phyloP scores from a whole-genome alignment of 2,888 invertebrate genomes.

The Xanthia togata region DNA sequence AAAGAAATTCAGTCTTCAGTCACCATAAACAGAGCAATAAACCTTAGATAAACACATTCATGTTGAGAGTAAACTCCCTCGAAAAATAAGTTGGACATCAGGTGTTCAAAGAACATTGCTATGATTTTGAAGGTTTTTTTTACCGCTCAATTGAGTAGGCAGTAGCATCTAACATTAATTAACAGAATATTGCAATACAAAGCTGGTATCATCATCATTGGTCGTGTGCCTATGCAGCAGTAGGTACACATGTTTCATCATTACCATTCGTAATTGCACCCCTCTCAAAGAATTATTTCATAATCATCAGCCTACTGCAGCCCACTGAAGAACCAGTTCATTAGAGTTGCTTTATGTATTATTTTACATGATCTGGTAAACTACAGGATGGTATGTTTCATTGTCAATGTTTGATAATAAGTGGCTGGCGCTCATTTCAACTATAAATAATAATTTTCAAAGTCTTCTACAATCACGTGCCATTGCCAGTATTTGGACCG shows the following conservation, averaged over 20 bases:
- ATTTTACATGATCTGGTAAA: not conserved
- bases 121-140: conserved; percentile 4
- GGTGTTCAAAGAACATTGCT: conserved; percentile 14
- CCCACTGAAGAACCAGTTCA: not conserved
- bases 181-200: conserved; percentile 22
- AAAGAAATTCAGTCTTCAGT: conserved; percentile 58
- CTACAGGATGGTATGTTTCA: conserved; percentile 7
- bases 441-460: conserved; percentile 7
- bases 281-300: not conserved
- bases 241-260: conserved; percentile 7
- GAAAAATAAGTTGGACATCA: conserved; percentile 21
- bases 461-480: conserved; percentile 28
- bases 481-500: conserved; percentile 28
- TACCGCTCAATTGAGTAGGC: conserved; percentile 10
- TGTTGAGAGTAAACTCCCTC: conserved; percentile 27
- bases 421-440: conserved; percentile 6
- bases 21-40: conserved; percentile 35
- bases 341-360: not conserved
- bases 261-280: not conserved
- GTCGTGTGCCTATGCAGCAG: conserved; percentile 5
- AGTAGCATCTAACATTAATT: conserved; percentile 3
- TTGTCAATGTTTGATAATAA: conserved; percentile 1
- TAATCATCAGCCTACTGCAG: no score
- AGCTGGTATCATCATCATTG: conserved; percentile 34
- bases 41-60: conserved; percentile 10